Percentiles rank a stretch among this genome's conserved stretches.
Conservation (phyloP, 2,888 invertebrate genomes). For the Gymnosoma rotundatum region DNA sequence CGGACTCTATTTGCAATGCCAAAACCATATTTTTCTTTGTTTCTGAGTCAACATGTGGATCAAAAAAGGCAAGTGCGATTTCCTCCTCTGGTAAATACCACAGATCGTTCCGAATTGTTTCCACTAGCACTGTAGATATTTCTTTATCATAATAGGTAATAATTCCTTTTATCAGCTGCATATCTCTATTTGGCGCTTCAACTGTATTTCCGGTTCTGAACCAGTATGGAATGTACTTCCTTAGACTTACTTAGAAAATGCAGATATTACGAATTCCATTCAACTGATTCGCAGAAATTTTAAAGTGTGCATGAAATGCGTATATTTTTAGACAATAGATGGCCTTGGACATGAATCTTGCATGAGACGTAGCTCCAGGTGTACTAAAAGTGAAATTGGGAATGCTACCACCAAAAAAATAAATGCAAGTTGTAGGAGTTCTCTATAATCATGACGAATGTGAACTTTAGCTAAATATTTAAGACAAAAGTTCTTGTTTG, state of each 20-base stretch:
- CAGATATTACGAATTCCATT: no score
- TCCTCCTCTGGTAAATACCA: background rate
- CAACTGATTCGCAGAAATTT: no score
- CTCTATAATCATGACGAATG: slow-evolving; percentile 1
- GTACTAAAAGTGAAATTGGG: background rate
- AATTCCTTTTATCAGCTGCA: background rate
- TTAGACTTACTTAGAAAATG: no score
- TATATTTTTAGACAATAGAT: slow-evolving; percentile 2
- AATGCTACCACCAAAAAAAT: no score
- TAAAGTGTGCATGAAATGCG: background rate
- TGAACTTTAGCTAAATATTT: slow-evolving; percentile 31
- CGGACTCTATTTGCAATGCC: background rate
- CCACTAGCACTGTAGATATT: no score
- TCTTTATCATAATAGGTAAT: slow-evolving; percentile 1
- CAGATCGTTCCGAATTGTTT: background rate
- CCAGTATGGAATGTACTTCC: no score
- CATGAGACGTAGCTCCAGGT: background rate
- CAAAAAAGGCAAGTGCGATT: no score
- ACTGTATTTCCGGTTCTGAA: background rate
- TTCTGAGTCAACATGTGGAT: background rate
- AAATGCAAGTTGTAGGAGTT: background rate
- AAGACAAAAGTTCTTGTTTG: slow-evolving; percentile 19
- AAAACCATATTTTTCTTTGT: no score
- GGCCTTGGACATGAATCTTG: slow-evolving; percentile 8
- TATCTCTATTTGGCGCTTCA: background rate